phyloP scores from a whole-genome alignment of 2,797 vertebrate species.

The Pogoniulus pusillus region DNA sequence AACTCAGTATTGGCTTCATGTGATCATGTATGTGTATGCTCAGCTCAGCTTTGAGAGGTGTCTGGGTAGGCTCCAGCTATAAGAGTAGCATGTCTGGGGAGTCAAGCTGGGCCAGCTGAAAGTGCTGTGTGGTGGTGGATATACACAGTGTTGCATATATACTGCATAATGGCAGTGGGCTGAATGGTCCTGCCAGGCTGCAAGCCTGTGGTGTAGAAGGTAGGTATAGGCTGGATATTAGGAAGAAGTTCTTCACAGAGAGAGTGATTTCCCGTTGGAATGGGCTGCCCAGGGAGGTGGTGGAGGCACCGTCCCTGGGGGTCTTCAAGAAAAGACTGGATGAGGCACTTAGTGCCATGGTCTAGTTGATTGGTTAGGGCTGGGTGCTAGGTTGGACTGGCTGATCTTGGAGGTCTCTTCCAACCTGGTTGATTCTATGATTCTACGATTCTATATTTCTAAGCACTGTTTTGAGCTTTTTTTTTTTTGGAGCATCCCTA shows the following conservation, averaged over 20 bases:
- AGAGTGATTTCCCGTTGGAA: no score
- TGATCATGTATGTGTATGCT: accelerated
- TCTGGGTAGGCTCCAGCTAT: background rate
- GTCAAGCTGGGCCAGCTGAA: background rate
- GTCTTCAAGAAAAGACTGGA: no score
- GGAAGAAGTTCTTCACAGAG: no score
- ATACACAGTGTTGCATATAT: background rate
- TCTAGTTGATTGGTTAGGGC: no score
- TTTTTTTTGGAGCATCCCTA: accelerated
- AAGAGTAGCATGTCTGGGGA: accelerated
- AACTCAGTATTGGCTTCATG: accelerated
- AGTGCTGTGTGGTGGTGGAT: accelerated
- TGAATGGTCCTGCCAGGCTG: accelerated
- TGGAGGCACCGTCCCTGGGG: no score
- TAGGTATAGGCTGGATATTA: no score
- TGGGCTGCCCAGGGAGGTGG: no score
- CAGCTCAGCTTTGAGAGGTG: accelerated
- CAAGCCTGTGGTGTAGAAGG: background rate
- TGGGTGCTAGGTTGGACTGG: no score
- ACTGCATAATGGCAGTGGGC: background rate
- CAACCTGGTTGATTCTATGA: no score
- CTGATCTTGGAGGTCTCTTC: no score
- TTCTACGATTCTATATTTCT: no score
- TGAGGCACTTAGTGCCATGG: no score
- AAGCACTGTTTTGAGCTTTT: background rate